phyloP scores from a whole-genome alignment of 1,140 invertebrate genomes.

The Papilio xuthus region DNA sequence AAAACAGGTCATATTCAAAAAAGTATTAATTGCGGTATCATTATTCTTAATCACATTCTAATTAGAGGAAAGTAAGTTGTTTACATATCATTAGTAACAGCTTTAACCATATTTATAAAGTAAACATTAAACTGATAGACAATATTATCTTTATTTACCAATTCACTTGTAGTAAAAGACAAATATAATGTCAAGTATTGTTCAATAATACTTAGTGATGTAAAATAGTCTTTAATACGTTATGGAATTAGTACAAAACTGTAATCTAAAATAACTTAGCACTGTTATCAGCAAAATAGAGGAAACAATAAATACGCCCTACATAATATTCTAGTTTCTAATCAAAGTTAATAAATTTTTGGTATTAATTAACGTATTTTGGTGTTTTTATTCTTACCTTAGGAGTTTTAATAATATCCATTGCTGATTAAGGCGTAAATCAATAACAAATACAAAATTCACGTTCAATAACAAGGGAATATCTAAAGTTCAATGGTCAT shows the following conservation, averaged over 20 bases:
- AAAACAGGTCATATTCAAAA: not conserved
- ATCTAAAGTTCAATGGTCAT: not conserved
- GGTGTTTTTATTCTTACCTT: conserved; percentile 57
- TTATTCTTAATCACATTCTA: not conserved
- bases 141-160: conserved; percentile 9
- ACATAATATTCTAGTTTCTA: not conserved
- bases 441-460: conserved; percentile 54
- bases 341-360: not conserved
- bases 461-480: conserved; percentile 3
- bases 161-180: not conserved
- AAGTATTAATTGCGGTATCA: not conserved
- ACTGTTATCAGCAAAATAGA: conserved; percentile 30
- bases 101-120: not conserved
- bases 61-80: not conserved
- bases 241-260: conserved; percentile 14
- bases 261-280: conserved; percentile 7
- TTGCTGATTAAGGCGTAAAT: conserved; percentile 56
- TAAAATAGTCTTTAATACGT: not conserved
- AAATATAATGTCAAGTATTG: conserved; percentile 15
- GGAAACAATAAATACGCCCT: conserved; percentile 15
- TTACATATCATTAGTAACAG: not conserved
- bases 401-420: conserved; percentile 74
- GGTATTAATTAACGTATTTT: conserved; percentile 8
- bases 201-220: not conserved
- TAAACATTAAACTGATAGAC: not conserved